Base-by-base conservation (phyloP, 2,113 vertebrate species). In the Rhipidura dahli region DNA sequence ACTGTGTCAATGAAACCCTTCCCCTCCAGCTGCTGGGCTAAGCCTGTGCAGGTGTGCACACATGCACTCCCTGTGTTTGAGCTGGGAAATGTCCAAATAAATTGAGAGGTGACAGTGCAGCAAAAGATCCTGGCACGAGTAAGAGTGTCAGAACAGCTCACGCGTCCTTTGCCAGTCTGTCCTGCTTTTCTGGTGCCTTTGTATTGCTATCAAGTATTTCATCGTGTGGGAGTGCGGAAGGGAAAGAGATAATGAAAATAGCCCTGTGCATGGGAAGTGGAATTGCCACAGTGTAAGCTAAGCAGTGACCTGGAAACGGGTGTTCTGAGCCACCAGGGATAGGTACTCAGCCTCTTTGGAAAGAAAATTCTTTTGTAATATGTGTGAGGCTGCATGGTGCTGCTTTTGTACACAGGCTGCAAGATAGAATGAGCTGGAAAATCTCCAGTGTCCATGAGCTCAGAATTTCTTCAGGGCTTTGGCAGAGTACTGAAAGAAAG, bases 11-110 rank as follows among this genome's bases (percentile, higher is more conserved):
- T 16, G 47, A 50, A 83, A 30, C 13, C 0, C 17, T 40, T 57
- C 17, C 13, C 12, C 19, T 77, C 56, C 26, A 28, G 22, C 40
- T 81, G 37, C 60, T 61, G 64, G 33, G 31, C 33, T 69, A 27
- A 68, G 30, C 27, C 0, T 0, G 1, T 77, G 26, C 21, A 47
- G 33, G 26, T 1, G 2, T 7, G n/a, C 28, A 40, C 16, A 11
- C 11, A 11, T 1, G 10, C 17, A 2, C 23, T 80, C 57, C 16
- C n/a, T 45, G 31, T 56, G 14, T 42, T 64, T 37, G 44, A 14
- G 15, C 31, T 63, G 79, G 49, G 31, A 11, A 17, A 9, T 51
- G 72, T 31, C 71, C 64, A 72, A 59, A 76, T 31, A 21, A 69
- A 42, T 6, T 6, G 12, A 50, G 39, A 15, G 11, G 24, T 59